Conservation (phyloP, 2,797 vertebrate genomes). For the Lutjanus argentimaculatus region DNA sequence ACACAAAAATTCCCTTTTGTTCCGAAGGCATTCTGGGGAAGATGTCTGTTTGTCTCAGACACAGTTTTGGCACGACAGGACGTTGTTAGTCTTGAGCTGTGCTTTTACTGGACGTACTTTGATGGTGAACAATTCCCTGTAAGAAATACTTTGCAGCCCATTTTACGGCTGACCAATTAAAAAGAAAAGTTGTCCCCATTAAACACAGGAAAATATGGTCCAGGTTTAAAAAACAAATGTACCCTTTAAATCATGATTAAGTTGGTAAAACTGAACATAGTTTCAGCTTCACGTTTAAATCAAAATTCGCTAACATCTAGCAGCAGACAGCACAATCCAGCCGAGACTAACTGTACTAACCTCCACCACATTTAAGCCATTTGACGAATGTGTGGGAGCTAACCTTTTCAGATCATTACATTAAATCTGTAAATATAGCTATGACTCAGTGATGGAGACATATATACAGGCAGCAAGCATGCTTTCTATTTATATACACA, state of each 20-base stretch:
- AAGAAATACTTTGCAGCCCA: too few species aligned
- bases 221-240: too few species aligned
- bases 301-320: background rate
- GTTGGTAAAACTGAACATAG: background rate
- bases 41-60: too few species aligned
- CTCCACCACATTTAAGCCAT: background rate
- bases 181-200: too few species aligned
- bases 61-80: too few species aligned
- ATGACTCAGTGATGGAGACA: slow-evolving; percentile 35
- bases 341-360: background rate
- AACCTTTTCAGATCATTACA: slow-evolving; percentile 35
- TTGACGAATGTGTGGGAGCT: slow-evolving; percentile 12
- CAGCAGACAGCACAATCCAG: slow-evolving; percentile 2
- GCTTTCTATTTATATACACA: slow-evolving; percentile 39
- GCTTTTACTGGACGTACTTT: too few species aligned
- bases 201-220: too few species aligned
- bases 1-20: too few species aligned
- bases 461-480: slow-evolving; percentile 9
- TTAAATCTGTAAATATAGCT: slow-evolving; percentile 34
- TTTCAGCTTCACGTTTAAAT: slow-evolving; percentile 1
- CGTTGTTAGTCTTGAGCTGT: too few species aligned
- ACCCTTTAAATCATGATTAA: background rate
- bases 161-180: too few species aligned
- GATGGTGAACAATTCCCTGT: too few species aligned
- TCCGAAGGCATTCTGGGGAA: too few species aligned